These are phyloP conservation scores for Heliconius erato DNA, from an alignment of 2,888 invertebrate species.

Conservation along the genomic window DNA sequence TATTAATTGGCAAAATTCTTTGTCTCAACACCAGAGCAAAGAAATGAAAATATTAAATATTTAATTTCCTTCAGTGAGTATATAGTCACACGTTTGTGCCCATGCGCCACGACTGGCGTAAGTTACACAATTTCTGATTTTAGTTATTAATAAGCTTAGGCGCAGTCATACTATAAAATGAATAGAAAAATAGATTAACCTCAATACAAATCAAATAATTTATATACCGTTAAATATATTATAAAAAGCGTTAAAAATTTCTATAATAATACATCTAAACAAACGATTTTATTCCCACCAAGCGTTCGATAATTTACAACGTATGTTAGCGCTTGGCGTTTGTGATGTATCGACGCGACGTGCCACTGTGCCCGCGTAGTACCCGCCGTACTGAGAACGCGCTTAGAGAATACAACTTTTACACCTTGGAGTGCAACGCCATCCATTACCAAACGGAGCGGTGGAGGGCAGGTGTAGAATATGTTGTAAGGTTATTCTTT, in stretches of 20 bases:
- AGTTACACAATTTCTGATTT: too few relatives aligned
- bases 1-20: too few relatives aligned
- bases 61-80: too few relatives aligned
- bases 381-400: background rate
- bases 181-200: too few relatives aligned
- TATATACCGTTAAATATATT: too few relatives aligned
- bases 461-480: background rate
- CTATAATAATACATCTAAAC: background rate
- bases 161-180: too few relatives aligned
- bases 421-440: background rate
- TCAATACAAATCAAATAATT: too few relatives aligned
- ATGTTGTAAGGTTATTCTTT: background rate
- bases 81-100: too few relatives aligned
- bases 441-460: background rate
- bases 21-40: too few relatives aligned
- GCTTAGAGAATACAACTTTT: conserved; percentile 4
- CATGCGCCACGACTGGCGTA: too few relatives aligned
- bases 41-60: too few relatives aligned
- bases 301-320: conserved; percentile 30
- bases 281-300: conserved; percentile 10
- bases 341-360: conserved; percentile 31
- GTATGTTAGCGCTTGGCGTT: conserved; percentile 18
- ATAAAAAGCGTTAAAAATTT: background rate
- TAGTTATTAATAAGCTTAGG: too few relatives aligned
- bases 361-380: background rate